phyloP scores from a whole-genome alignment of 2,888 invertebrate species.

The Pseudococcus viburni region DNA sequence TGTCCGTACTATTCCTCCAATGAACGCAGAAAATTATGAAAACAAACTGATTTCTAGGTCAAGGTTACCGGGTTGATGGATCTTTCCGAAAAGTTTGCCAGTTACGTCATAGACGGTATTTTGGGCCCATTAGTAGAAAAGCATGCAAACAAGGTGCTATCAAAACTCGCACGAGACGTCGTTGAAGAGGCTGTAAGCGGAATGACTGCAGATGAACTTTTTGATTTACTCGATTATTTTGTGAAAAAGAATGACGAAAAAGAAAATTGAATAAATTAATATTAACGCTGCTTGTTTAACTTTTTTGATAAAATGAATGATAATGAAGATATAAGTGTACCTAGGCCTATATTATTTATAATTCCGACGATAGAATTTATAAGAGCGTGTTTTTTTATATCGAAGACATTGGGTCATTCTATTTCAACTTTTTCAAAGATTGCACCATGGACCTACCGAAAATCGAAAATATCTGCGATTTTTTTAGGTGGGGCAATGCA shows the following conservation, averaged over 20 bases:
- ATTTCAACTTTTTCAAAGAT: too few relatives aligned
- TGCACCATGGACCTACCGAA: too few relatives aligned
- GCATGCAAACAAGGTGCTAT: not conserved
- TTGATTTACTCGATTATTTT: not conserved
- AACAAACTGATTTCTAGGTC: not conserved
- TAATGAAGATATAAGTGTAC: too few relatives aligned
- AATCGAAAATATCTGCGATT: too few relatives aligned
- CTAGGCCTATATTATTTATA: too few relatives aligned
- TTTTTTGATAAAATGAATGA: too few relatives aligned
- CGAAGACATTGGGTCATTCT: too few relatives aligned
- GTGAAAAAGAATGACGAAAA: not conserved
- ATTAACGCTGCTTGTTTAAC: not conserved
- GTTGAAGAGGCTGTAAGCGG: not conserved
- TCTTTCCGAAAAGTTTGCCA: not conserved
- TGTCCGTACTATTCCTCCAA: too few relatives aligned
- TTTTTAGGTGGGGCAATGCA: too few relatives aligned
- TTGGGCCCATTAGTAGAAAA: not conserved
- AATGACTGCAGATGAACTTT: not conserved
- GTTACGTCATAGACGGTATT: not conserved
- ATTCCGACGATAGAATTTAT: too few relatives aligned
- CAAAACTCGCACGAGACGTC: not conserved
- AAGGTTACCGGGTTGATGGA: not conserved
- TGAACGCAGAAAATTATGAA: not conserved
- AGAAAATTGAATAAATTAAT: not conserved
- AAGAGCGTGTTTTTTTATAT: too few relatives aligned